Conservation (phyloP, 2,888 invertebrate genomes). For the Hofmannophila pseudospretella region DNA sequence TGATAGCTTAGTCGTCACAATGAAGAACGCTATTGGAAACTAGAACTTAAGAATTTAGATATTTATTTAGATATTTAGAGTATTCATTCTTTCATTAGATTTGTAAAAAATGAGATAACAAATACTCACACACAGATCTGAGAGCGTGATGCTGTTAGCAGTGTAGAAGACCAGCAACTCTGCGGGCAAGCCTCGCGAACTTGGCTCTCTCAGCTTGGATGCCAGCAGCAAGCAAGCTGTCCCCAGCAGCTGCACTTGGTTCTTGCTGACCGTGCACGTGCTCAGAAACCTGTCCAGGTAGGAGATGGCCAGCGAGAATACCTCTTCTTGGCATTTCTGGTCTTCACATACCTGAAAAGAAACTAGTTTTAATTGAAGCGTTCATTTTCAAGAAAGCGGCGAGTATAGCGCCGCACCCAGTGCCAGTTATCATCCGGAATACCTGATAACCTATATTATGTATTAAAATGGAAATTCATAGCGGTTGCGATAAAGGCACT, state of each 20-base stretch:
- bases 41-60: neutral
- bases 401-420: constrained; percentile 36
- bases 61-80: neutral
- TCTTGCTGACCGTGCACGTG: constrained; percentile 88
- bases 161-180: constrained; percentile 94
- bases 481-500: constrained; percentile 61
- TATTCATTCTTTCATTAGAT: too few species aligned
- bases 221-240: constrained; percentile 95
- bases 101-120: neutral
- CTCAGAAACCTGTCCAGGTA: constrained; percentile 96
- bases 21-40: neutral
- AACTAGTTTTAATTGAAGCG: neutral
- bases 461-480: constrained; percentile 51
- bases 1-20: neutral
- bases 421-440: constrained; percentile 62
- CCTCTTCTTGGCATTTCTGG: constrained; percentile 94
- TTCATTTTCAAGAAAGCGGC: constrained; percentile 29
- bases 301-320: constrained; percentile 94
- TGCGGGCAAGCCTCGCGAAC: constrained; percentile 84
- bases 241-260: constrained; percentile 93
- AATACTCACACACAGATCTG: constrained; percentile 93
- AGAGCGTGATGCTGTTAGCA: constrained; percentile 92
- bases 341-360: constrained; percentile 93
- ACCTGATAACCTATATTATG: constrained; percentile 74
- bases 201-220: constrained; percentile 93